phyloP scores from a whole-genome alignment of 2,888 invertebrate genomes.

The Andrena praecox region DNA sequence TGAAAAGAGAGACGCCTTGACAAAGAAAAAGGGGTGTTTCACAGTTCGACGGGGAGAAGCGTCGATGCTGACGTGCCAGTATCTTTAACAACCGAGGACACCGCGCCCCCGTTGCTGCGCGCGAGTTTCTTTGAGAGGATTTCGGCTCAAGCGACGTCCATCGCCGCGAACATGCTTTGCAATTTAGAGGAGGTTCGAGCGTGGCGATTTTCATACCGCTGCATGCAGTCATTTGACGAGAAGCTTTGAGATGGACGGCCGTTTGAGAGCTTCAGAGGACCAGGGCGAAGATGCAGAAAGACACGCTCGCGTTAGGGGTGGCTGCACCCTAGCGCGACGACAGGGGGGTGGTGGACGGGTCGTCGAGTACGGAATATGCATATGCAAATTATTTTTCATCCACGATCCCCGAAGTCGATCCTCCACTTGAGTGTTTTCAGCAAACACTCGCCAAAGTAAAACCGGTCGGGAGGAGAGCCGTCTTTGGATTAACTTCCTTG shows the following conservation, averaged over 20 bases:
- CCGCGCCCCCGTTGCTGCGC: background rate
- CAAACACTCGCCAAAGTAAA: slow-evolving; percentile 54
- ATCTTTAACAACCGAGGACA: slow-evolving; percentile 8
- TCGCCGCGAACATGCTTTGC: slow-evolving; percentile 59
- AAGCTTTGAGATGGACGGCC: slow-evolving; percentile 41
- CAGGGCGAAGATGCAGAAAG: slow-evolving; percentile 24
- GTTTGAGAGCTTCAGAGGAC: slow-evolving; percentile 49
- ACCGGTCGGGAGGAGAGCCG: background rate
- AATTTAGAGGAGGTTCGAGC: slow-evolving; percentile 64
- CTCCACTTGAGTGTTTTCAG: slow-evolving; percentile 54
- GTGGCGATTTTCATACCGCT: slow-evolving; percentile 65
- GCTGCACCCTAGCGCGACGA: background rate
- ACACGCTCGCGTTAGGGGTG: slow-evolving; percentile 1
- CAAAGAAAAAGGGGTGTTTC: too few relatives aligned
- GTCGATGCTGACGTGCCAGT: too few relatives aligned
- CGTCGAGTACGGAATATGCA: slow-evolving; percentile 64
- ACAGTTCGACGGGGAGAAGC: too few relatives aligned
- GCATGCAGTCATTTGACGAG: slow-evolving; percentile 59
- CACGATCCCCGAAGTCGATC: slow-evolving; percentile 41
- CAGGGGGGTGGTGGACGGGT: slow-evolving; percentile 13
- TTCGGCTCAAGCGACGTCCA: slow-evolving; percentile 22
- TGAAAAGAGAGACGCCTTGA: too few relatives aligned
- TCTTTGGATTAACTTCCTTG: slow-evolving; percentile 17
- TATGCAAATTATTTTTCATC: slow-evolving; percentile 72
- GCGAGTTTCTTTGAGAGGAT: slow-evolving; percentile 35